Conservation (phyloP, 1,140 invertebrate genomes). For the Achatina immaculata region DNA sequence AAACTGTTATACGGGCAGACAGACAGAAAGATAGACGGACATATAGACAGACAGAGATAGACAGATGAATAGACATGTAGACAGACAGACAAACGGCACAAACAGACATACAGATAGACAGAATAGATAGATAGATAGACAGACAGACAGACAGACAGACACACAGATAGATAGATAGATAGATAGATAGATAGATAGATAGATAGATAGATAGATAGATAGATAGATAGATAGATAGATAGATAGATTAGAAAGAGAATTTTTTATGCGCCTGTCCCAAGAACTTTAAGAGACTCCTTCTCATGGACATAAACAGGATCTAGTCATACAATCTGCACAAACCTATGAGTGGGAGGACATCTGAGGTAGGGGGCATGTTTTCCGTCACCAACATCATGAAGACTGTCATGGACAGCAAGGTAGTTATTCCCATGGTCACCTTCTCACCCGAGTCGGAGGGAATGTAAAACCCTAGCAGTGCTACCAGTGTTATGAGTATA, state of each 20-base stretch:
- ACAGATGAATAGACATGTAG: no score
- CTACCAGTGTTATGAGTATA: conserved; percentile 87
- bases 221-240: no score
- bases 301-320: no score
- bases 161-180: no score
- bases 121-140: not conserved
- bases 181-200: not conserved
- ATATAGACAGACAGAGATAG: no score
- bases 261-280: no score
- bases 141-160: not conserved
- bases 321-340: conserved; percentile 30
- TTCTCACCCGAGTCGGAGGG: conserved; percentile 82
- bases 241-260: no score
- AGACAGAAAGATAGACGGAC: no score
- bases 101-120: no score
- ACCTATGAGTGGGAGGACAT: conserved; percentile 68
- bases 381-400: conserved; percentile 70
- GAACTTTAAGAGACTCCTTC: no score
- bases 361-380: conserved; percentile 69
- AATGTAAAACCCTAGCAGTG: conserved; percentile 87
- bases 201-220: not conserved
- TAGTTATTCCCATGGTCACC: conserved; percentile 70
- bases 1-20: no score
- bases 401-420: conserved; percentile 69
- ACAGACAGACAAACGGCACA: no score